Evolutionary conservation across 2,113 vertebrate species (phyloP).

Genomic region (Echinops telfairi): DNA sequence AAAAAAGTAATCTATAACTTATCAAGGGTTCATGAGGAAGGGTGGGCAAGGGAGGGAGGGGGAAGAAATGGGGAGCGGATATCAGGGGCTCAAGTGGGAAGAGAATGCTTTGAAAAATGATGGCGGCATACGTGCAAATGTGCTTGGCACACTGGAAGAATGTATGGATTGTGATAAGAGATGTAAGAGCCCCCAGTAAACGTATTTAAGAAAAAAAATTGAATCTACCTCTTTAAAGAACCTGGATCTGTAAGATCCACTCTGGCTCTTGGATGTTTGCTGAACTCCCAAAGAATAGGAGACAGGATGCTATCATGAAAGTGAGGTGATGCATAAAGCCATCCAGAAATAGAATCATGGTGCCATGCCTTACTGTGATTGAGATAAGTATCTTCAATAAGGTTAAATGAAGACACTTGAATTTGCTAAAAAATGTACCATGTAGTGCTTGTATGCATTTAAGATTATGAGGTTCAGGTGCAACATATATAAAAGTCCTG

Average conservation of each 20-base stretch:
- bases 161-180: too few species aligned
- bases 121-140: too few species aligned
- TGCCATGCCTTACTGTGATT: slow-evolving; percentile 8
- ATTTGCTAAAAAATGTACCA: slow-evolving; percentile 39
- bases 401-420: neutral
- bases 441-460: neutral
- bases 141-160: too few species aligned
- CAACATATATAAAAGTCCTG: neutral
- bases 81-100: too few species aligned
- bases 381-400: slow-evolving; percentile 12
- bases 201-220: slow-evolving; percentile 39
- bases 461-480: neutral
- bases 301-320: neutral
- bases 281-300: neutral
- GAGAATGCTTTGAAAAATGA: too few species aligned
- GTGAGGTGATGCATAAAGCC: neutral
- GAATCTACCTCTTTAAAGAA: neutral
- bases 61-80: too few species aligned
- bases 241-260: neutral
- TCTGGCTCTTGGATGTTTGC: neutral
- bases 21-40: too few species aligned
- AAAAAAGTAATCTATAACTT: too few species aligned
- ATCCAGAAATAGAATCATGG: neutral
- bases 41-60: too few species aligned
- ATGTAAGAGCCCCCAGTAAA: too few species aligned